Evolutionary conservation across 2,888 invertebrate species (phyloP).

Genomic region (Margaritifera margaritifera): DNA sequence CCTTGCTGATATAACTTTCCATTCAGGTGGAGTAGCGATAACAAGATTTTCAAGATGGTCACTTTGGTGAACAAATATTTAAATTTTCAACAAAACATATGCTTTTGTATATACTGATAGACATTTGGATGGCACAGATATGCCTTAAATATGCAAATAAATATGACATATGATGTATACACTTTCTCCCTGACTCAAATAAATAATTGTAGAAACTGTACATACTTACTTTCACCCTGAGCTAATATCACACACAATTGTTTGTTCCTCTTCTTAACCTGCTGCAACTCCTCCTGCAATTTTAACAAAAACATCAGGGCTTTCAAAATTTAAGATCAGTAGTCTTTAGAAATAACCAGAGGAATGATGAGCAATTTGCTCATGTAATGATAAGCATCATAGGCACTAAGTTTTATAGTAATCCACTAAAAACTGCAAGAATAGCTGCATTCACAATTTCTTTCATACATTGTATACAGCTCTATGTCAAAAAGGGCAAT

Average conservation of each 20-base stretch:
- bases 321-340: neutral
- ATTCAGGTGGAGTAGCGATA: no score
- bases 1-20: no score
- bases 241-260: constrained; percentile 82
- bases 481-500: no score
- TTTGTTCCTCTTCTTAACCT: constrained; percentile 82
- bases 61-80: no score
- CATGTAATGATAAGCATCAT: neutral
- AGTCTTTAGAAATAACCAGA: neutral
- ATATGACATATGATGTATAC: neutral
- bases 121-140: no score
- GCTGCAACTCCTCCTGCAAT: constrained; percentile 79
- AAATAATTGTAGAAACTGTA: no score
- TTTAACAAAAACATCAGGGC: constrained; percentile 13
- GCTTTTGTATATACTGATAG: neutral
- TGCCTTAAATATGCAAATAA: neutral
- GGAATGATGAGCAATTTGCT: neutral
- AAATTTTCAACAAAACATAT: no score
- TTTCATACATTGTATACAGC: no score
- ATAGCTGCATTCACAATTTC: no score
- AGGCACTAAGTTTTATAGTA: no score
- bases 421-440: no score
- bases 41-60: no score
- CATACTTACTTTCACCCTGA: constrained; percentile 83
- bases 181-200: neutral